Evolutionary conservation across 2,113 vertebrate genomes (phyloP), one percentile per base, ranked within the genome.

Genomic region (Boleophthalmus pectinirostris): DNA sequence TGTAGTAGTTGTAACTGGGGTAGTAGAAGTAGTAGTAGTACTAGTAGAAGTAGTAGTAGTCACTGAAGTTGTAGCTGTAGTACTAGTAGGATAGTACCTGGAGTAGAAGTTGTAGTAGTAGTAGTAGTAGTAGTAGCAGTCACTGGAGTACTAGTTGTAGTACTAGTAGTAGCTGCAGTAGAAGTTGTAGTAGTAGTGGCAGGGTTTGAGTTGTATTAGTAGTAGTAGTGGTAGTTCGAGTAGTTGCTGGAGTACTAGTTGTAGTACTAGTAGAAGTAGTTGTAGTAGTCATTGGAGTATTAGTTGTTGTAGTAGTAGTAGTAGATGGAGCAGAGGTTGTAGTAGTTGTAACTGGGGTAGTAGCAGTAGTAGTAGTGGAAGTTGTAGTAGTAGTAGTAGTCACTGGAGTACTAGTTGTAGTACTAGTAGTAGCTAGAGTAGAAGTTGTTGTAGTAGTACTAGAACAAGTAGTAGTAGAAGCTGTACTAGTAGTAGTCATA

Each of bases 281-380:
- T 15, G 21, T 57, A 15, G 23, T 25, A 25, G 56, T 14, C 24
- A 12, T 25, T 24, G 56, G 1, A 57, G 21, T 23, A 24, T 23
- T 14, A 58, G 23, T 15, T 14, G 56, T 25, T 15, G 23, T 24
- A 5, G 3, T 58, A 58, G 11, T 58, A 25, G 56, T 58, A 58
- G 5, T 23, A 24, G 21, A 9, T 23, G 54, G 9, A 23, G 23
- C 5, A 25, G 56, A 46, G 7, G 18, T 54, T 4, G 18, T 53
- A 18, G 5, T 66, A 9, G 73, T 79, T 51, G 47, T 29, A 16
- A 66, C 46, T 5, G 58, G 63, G 15, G n/a, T 57, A 6, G 56
- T 56, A 23, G 54, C 24, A 23, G n/a, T 57, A 18, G 56, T 56
- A 13, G 10, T 9, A 12, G 11, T 56, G 12, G n/a, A 11, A 23